These are phyloP conservation scores for Mesoclemmys tuberculata DNA, from an alignment of 2,113 vertebrate genomes.

Conservation along the genomic window DNA sequence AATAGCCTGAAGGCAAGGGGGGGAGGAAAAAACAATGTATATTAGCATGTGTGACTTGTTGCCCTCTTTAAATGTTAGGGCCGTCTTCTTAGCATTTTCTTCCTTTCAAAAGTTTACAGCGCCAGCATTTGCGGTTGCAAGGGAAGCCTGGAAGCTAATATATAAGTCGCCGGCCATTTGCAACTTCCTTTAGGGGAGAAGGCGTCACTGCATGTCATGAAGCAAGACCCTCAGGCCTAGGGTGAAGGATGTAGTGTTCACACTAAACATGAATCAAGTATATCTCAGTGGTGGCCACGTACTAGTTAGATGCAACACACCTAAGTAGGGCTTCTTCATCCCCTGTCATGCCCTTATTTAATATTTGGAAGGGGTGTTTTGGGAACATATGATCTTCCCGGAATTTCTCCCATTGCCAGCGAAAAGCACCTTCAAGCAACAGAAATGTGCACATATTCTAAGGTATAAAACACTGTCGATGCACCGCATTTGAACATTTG, in stretches of 20 bases:
- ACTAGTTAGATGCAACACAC: background rate
- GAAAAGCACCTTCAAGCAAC: background rate
- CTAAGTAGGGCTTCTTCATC: background rate
- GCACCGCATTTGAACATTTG: background rate
- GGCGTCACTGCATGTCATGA: background rate
- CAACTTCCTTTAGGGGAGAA: background rate
- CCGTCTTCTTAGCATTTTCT: background rate
- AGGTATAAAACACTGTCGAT: background rate
- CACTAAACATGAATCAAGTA: background rate
- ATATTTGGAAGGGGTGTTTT: background rate
- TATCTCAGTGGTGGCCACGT: background rate
- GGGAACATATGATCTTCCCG: accelerated
- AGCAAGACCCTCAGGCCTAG: background rate
- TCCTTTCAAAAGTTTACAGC: background rate
- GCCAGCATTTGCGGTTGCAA: background rate
- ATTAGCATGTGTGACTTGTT: background rate
- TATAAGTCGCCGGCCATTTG: background rate
- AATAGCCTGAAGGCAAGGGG: background rate
- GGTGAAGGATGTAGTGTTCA: background rate
- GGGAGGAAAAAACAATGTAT: background rate
- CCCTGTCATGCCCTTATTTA: background rate
- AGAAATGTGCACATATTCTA: background rate
- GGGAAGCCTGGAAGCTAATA: background rate
- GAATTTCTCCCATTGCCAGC: background rate
- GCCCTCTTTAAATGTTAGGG: background rate